A percentile compares a stretch with the other conserved stretches of the same genome.
Conservation (phyloP, 2,797 vertebrate genomes). For the Xenops minutus region DNA sequence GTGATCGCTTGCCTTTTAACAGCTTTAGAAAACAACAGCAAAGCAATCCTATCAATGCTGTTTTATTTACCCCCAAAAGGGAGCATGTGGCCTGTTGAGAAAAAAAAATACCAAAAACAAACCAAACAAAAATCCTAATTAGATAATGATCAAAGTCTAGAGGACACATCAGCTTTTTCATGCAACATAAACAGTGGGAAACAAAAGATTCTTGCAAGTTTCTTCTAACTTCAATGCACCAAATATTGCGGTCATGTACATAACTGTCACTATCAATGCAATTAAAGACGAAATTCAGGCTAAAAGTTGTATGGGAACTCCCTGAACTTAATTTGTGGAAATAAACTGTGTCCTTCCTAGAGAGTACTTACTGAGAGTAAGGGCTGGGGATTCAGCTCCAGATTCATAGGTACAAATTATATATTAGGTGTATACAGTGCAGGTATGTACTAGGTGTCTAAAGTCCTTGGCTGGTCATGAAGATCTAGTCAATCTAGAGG, state of each 20-base stretch:
- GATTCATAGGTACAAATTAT: background rate
- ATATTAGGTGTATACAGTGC: background rate
- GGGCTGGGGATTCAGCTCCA: background rate
- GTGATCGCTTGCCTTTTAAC: background rate
- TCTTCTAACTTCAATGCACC: background rate
- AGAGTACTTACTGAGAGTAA: background rate
- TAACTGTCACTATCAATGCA: background rate
- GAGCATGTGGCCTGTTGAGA: background rate
- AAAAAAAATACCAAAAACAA: background rate
- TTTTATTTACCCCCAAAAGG: background rate
- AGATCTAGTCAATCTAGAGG: background rate
- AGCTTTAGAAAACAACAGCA: background rate
- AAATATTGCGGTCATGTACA: accelerated
- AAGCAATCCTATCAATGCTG: background rate
- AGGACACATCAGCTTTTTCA: background rate
- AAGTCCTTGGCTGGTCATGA: background rate
- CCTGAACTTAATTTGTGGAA: background rate
- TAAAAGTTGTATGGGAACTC: background rate
- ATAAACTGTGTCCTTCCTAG: background rate
- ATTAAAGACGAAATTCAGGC: background rate
- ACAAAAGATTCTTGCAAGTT: background rate
- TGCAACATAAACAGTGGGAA: background rate
- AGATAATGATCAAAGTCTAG: constrained; percentile 3
- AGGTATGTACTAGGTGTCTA: background rate
- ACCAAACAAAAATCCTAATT: background rate